These are phyloP conservation scores for Drosophila truncata DNA, from an alignment of 1,140 invertebrate species.

Conservation along the genomic window DNA sequence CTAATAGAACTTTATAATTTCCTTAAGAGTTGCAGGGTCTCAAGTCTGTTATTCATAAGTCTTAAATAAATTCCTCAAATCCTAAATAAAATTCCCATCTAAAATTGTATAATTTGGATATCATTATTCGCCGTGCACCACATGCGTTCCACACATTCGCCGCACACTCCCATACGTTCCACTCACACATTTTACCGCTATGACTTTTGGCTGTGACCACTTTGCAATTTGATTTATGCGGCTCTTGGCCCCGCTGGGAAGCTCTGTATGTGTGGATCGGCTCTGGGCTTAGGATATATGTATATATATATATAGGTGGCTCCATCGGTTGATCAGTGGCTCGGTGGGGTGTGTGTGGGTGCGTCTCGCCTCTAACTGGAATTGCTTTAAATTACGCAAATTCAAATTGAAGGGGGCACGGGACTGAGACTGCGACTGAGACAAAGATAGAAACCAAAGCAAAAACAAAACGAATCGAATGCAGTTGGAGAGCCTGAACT, in stretches of 20 bases:
- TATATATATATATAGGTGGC: constrained; percentile 15
- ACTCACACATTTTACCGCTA: constrained; percentile 35
- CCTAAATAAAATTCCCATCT: neutral
- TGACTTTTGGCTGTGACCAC: constrained; percentile 54
- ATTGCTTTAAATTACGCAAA: constrained; percentile 83
- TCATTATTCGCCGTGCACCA: constrained; percentile 21
- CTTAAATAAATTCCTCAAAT: neutral
- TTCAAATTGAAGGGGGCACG: constrained; percentile 43
- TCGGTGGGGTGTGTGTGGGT: constrained; percentile 67
- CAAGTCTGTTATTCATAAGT: too few species aligned
- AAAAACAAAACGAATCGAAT: constrained; percentile 45
- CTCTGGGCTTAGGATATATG: neutral
- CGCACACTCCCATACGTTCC: constrained; percentile 14
- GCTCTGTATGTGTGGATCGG: constrained; percentile 13
- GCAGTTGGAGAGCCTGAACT: constrained; percentile 68
- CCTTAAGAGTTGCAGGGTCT: neutral
- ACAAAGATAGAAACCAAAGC: constrained; percentile 28
- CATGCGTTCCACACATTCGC: constrained; percentile 42
- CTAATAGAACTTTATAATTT: neutral
- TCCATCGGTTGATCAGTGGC: constrained; percentile 22
- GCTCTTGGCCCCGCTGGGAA: constrained; percentile 51
- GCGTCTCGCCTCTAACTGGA: constrained; percentile 73
- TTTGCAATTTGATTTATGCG: constrained; percentile 79
- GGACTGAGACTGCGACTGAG: neutral
- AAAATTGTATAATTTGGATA: neutral